Percentiles rank a stretch among this genome's conserved stretches.
phyloP scores from a whole-genome alignment of 2,888 invertebrate species.

The Pollenia labialis region DNA sequence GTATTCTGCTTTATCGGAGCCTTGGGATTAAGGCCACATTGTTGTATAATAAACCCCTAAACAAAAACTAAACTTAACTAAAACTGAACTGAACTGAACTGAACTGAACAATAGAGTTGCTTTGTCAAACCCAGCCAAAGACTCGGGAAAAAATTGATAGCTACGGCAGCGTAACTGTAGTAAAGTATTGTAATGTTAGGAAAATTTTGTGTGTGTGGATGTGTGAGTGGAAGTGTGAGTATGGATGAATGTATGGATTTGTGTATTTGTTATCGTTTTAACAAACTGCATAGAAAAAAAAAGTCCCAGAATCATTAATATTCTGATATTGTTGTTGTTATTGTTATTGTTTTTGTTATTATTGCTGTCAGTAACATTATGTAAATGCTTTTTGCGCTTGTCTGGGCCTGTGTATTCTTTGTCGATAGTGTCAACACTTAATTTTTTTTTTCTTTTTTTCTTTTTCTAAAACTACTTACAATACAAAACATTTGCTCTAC shows the following conservation, averaged over 20 bases:
- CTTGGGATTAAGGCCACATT: constrained; percentile 71
- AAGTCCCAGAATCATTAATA: constrained; percentile 58
- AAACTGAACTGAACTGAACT: constrained; percentile 32
- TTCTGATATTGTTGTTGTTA: constrained; percentile 35
- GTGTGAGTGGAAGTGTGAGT: neutral
- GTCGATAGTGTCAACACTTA: constrained; percentile 65
- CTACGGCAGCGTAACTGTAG: constrained; percentile 1
- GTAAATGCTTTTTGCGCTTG: constrained; percentile 44
- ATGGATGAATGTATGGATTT: neutral
- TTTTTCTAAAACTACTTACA: neutral
- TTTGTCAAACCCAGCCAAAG: constrained; percentile 57
- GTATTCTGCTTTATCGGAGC: constrained; percentile 65
- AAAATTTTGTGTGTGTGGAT: neutral
- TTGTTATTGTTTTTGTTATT: constrained; percentile 24
- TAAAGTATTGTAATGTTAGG: neutral
- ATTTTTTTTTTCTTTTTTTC: neutral
- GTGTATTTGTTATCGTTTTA: constrained; percentile 16
- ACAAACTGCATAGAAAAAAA: constrained; percentile 31
- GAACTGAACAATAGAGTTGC: constrained; percentile 50
- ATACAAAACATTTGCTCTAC: too few species aligned
- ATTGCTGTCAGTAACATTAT: constrained; percentile 61
- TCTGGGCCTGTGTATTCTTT: constrained; percentile 55
- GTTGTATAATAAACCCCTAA: constrained; percentile 65
- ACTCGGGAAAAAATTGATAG: neutral
- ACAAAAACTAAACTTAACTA: constrained; percentile 59